phyloP scores from a whole-genome alignment of 2,113 vertebrate genomes.

The Seriola dumerili region DNA sequence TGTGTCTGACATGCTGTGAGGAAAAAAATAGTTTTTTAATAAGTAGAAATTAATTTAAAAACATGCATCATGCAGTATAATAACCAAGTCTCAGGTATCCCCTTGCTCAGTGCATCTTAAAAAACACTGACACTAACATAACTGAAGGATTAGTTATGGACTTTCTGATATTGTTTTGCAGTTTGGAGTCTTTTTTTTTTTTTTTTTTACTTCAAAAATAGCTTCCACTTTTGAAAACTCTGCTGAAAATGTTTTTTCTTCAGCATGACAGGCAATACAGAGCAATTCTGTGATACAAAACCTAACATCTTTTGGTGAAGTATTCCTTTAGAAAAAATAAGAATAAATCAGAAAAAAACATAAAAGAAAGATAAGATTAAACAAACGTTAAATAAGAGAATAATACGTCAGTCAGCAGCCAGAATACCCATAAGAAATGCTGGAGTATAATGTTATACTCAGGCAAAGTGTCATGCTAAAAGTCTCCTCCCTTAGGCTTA shows the following conservation, averaged over 20 bases:
- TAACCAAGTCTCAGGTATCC: background rate
- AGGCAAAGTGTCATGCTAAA: constrained; percentile 57
- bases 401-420: constrained; percentile 25
- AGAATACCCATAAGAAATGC: constrained; percentile 38
- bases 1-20: background rate
- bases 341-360: constrained; percentile 5
- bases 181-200: too few species aligned
- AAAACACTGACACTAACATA: background rate
- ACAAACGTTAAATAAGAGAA: constrained; percentile 9
- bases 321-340: constrained; percentile 14
- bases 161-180: background rate
- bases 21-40: background rate
- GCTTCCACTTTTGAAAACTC: background rate
- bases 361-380: background rate
- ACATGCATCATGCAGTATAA: background rate
- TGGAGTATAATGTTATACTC: constrained; percentile 29
- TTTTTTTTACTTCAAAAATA: background rate
- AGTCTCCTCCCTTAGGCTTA: constrained; percentile 24
- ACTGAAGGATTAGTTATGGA: background rate
- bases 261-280: background rate
- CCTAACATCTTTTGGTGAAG: background rate
- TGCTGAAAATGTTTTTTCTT: background rate
- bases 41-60: background rate
- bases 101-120: background rate
- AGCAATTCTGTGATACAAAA: background rate